A percentile compares a stretch with the other conserved stretches of the same genome.
These are phyloP conservation scores for Mechanitis messenoides DNA, from an alignment of 2,888 invertebrate genomes.

Conservation along the genomic window DNA sequence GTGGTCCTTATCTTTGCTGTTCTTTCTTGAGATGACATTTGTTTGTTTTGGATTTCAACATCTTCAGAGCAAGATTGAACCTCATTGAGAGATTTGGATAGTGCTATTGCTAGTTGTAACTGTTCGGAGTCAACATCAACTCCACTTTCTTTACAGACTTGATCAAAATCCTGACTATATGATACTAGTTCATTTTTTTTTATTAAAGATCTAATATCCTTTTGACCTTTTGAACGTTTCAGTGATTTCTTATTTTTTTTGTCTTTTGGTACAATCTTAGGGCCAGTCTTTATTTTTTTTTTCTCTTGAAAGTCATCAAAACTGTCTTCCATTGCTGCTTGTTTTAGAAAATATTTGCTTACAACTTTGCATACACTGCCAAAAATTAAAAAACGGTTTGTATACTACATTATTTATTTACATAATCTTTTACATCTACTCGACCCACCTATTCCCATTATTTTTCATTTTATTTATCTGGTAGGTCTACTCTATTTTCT, in stretches of 20 bases:
- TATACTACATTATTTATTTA: slow-evolving; percentile 33
- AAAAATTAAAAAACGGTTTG: slow-evolving; percentile 50
- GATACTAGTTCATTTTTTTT: slow-evolving; percentile 53
- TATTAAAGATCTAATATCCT: slow-evolving; percentile 59
- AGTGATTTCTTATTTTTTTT: slow-evolving; percentile 33
- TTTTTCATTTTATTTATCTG: slow-evolving; percentile 53
- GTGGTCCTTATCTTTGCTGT: slow-evolving; percentile 65
- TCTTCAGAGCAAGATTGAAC: slow-evolving; percentile 22
- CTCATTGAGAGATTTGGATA: slow-evolving; percentile 76
- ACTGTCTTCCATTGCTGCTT: slow-evolving; percentile 62
- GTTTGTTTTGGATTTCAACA: slow-evolving; percentile 26
- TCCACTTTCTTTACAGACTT: slow-evolving; percentile 59
- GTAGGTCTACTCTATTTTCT: slow-evolving; percentile 44
- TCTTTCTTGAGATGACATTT: slow-evolving; percentile 46
- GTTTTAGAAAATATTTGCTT: slow-evolving; percentile 57
- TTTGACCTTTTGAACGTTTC: slow-evolving; percentile 54
- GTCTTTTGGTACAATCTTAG: slow-evolving; percentile 40
- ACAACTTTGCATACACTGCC: slow-evolving; percentile 41
- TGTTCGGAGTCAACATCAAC: slow-evolving; percentile 79
- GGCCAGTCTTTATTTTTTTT: slow-evolving; percentile 45
- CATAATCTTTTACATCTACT: slow-evolving; percentile 20
- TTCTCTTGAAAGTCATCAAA: slow-evolving; percentile 58
- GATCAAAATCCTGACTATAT: slow-evolving; percentile 61
- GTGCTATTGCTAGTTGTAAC: slow-evolving; percentile 80
- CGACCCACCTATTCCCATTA: slow-evolving; percentile 44